Conservation (phyloP, 1,140 invertebrate species). For the Whitmania pigra region DNA sequence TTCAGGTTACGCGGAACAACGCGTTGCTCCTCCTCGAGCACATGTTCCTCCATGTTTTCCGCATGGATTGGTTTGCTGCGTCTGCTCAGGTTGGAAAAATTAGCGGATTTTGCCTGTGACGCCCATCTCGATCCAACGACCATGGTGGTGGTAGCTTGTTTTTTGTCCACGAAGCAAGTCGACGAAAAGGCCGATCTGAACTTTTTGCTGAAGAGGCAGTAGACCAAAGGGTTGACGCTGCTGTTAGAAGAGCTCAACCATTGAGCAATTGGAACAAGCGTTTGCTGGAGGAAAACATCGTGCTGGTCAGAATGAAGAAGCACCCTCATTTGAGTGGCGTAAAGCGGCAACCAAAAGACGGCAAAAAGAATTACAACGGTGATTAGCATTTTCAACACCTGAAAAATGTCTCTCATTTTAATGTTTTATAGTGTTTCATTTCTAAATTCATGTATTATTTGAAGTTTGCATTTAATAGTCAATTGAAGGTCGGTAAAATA, state of each 20-base stretch:
- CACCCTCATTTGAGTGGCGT: constrained; percentile 44
- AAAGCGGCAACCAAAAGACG: constrained; percentile 82
- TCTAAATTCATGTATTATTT: not conserved
- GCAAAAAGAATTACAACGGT: constrained; percentile 87
- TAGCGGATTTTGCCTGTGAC: too few species aligned
- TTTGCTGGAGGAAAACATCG: constrained; percentile 27
- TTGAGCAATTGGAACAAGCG: constrained; percentile 57
- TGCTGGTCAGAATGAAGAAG: not conserved
- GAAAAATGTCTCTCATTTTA: constrained; percentile 41
- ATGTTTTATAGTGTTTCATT: not conserved
- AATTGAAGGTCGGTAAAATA: too few species aligned
- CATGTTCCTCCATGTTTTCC: too few species aligned
- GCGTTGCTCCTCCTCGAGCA: too few species aligned
- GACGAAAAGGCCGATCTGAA: constrained; percentile 48
- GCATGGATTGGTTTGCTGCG: too few species aligned
- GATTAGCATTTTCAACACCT: constrained; percentile 86
- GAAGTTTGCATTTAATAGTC: too few species aligned
- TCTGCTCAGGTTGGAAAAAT: too few species aligned
- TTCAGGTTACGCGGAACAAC: too few species aligned
- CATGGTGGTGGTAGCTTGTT: too few species aligned
- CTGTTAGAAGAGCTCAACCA: constrained; percentile 91
- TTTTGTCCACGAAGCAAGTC: too few species aligned
- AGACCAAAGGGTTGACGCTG: constrained; percentile 90
- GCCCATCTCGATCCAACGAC: too few species aligned
- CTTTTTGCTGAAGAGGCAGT: constrained; percentile 92